Conservation (phyloP, 2,888 invertebrate species). For the Hipparchia semele region DNA sequence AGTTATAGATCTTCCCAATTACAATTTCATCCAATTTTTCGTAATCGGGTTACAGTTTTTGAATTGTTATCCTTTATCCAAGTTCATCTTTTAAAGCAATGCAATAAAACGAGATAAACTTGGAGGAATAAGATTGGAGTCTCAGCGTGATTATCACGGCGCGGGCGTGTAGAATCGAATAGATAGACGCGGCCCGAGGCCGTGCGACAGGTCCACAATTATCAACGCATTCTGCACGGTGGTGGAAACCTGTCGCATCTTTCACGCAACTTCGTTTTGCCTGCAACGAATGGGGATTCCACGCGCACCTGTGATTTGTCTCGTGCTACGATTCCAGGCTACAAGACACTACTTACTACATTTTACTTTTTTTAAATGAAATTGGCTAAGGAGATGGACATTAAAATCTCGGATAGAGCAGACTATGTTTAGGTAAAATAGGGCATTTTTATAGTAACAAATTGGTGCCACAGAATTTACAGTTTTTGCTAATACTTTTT, state of each 20-base stretch:
- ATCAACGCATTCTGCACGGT: slow-evolving; percentile 78
- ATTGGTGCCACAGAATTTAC: no score
- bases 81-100: background rate
- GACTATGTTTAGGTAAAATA: no score
- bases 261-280: slow-evolving; percentile 50
- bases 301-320: slow-evolving; percentile 51
- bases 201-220: slow-evolving; percentile 81
- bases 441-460: no score
- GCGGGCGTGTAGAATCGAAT: slow-evolving; percentile 49
- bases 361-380: no score
- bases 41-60: no score
- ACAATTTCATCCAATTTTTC: no score
- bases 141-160: slow-evolving; percentile 49
- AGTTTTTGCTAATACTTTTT: no score
- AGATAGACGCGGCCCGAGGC: slow-evolving; percentile 52
- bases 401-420: no score
- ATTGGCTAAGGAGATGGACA: no score
- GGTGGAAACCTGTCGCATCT: slow-evolving; percentile 56
- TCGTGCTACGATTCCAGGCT: slow-evolving; percentile 53
- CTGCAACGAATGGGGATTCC: slow-evolving; percentile 60
- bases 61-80: no score
- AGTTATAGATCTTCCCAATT: no score
- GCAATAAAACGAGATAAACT: slow-evolving; percentile 12
- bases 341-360: no score
- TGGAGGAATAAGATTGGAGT: slow-evolving; percentile 27